Evolutionary conservation across 2,888 invertebrate genomes (phyloP), one percentile per base, ranked within the genome.

Genomic region (Pseudococcus viburni): DNA sequence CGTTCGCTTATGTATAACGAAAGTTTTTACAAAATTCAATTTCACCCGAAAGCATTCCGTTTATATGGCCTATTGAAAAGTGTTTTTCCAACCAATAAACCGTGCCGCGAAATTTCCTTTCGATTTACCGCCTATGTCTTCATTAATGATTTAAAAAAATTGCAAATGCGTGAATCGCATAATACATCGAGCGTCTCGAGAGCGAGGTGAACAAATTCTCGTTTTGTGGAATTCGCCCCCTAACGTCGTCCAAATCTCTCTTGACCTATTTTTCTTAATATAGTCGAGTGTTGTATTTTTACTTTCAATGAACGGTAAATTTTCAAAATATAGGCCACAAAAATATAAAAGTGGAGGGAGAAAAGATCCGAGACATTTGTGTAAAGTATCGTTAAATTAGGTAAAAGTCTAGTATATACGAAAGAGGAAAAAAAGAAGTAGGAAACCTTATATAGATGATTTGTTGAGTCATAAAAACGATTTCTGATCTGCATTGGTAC

Each of bases 61-160:
- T 83, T 83, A 83, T 46, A 83, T 46, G 80, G 46, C 39, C 73
- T 73, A 73, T 73, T 33, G 73, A 73, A 73, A 73, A 73, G 73
- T 73, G 73, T 73, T 73, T 73, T 73, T 73, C 73, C 73, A 73
- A 33, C 73, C 73, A 33, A 73, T 73, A 73, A 73, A 73, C 73
- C 73, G 73, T 73, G n/a, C 73, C 73, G 73, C 33, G 73, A 73
- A 73, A 73, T 73, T 73, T 73, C 73, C 73, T 73, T 73, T 73
- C 73, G 73, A 73, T 73, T 73, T 73, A 73, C 73, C 73, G 73
- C 73, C 73, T 73, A 73, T 73, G 73, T 73, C 42, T 83, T 83
- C 80, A 46, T 83, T 83, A 83, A 83, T 83, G 80, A 83, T 46
- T 83, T 46, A 83, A 83, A 83, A 42, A 83, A 83, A 83, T 83